Conservation (phyloP, 2,888 invertebrate species). For the Metacarcinus magister region DNA sequence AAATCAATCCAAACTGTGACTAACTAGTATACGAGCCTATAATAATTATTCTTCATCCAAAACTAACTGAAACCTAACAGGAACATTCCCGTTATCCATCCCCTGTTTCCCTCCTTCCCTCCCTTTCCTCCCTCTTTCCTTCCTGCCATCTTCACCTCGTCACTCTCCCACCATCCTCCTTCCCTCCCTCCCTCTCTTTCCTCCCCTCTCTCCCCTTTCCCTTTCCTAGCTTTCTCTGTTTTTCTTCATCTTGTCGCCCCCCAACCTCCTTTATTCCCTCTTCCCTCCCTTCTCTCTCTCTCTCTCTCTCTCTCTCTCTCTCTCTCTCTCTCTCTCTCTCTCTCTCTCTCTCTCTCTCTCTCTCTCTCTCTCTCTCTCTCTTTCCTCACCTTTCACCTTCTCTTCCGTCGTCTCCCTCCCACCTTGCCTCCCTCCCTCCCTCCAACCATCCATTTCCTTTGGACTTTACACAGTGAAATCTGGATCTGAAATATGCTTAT, state of each 20-base stretch:
- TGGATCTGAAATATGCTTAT: neutral
- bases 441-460: neutral
- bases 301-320: conserved; percentile 39
- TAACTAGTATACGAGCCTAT: neutral
- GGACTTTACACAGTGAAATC: neutral
- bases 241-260: neutral
- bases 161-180: neutral
- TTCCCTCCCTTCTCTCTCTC: neutral
- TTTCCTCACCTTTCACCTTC: neutral
- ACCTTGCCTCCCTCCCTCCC: neutral
- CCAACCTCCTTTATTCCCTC: neutral
- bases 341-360: no score
- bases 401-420: neutral
- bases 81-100: neutral
- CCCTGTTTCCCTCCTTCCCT: neutral
- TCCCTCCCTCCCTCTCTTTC: neutral
- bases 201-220: neutral
- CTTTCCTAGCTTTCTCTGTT: neutral
- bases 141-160: no score
- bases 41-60: neutral
- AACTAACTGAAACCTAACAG: neutral
- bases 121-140: no score
- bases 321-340: neutral
- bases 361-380: neutral
- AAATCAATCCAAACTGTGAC: neutral